phyloP scores from a whole-genome alignment of 1,140 invertebrate species.

The Piezodorus guildinii region DNA sequence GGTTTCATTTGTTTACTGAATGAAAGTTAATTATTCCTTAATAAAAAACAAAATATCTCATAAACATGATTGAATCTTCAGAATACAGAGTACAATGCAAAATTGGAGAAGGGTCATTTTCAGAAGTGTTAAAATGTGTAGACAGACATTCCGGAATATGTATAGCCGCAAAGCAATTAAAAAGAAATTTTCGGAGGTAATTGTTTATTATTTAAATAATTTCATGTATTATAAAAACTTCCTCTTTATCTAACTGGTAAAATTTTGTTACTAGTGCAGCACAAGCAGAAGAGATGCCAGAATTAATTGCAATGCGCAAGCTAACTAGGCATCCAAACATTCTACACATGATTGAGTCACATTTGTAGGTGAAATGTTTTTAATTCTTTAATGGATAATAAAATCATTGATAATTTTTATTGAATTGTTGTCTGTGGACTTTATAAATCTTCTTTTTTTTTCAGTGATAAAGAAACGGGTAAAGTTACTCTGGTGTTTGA shows the following conservation, averaged over 20 bases:
- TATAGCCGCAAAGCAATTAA: slow-evolving; percentile 52
- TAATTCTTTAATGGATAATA: background rate
- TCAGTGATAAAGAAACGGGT: slow-evolving; percentile 40
- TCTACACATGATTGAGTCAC: slow-evolving; percentile 46
- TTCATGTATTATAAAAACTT: background rate
- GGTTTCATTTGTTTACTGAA: background rate
- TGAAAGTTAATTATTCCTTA: background rate
- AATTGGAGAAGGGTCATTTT: slow-evolving; percentile 54
- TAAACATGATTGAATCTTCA: slow-evolving; percentile 29
- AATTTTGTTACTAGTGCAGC: slow-evolving; percentile 36
- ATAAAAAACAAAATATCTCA: background rate
- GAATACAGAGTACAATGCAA: slow-evolving; percentile 50
- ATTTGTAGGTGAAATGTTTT: slow-evolving; percentile 41
- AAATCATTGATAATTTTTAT: background rate
- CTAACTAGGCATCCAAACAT: slow-evolving; percentile 47
- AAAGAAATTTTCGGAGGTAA: slow-evolving; percentile 39
- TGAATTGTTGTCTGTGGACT: no score
- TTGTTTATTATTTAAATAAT: slow-evolving; percentile 4
- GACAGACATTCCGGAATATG: slow-evolving; percentile 40
- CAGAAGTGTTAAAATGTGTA: slow-evolving; percentile 54
- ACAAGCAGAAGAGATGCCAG: slow-evolving; percentile 45
- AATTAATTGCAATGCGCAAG: slow-evolving; percentile 47
- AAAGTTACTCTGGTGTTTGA: slow-evolving; percentile 50
- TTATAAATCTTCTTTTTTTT: slow-evolving; percentile 21
- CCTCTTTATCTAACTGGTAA: background rate